phyloP scores from a whole-genome alignment of 2,797 vertebrate genomes.

The Denticeps clupeoides region DNA sequence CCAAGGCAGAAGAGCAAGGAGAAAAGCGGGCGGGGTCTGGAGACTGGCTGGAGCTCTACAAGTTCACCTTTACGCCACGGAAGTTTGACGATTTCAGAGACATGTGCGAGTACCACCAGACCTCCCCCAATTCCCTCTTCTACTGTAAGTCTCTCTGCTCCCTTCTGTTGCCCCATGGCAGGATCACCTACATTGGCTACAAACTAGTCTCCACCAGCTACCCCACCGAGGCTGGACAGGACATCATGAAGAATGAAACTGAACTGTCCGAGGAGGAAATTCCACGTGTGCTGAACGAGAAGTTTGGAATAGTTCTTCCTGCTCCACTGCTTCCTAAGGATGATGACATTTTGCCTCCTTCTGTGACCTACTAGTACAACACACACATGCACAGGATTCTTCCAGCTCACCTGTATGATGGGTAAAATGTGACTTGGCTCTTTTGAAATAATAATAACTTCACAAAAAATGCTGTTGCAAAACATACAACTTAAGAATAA shows the following conservation, averaged over 20 bases:
- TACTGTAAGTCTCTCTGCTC: constrained; percentile 63
- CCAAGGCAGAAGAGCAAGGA: constrained; percentile 31
- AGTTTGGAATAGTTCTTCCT: constrained; percentile 49
- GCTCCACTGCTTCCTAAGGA: constrained; percentile 54
- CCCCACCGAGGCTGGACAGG: constrained; percentile 19
- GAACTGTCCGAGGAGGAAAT: constrained; percentile 56
- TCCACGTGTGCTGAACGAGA: constrained; percentile 40
- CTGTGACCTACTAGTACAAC: constrained; percentile 17
- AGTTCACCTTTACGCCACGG: constrained; percentile 53
- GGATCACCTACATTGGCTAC: constrained; percentile 50
- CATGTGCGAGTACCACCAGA: constrained; percentile 67
- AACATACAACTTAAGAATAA: too few relatives aligned
- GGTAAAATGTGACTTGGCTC: too few relatives aligned
- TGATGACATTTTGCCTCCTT: constrained; percentile 26
- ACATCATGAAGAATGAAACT: constrained; percentile 26
- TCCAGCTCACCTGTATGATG: too few relatives aligned
- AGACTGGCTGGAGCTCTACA: constrained; percentile 46
- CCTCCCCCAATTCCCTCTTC: constrained; percentile 53
- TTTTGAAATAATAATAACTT: too few relatives aligned
- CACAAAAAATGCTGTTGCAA: too few relatives aligned
- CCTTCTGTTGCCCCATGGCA: constrained; percentile 38
- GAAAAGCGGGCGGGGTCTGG: constrained; percentile 5
- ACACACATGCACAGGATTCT: too few relatives aligned
- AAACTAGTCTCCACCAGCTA: constrained; percentile 41
- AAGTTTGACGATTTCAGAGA: constrained; percentile 44